phyloP scores from a whole-genome alignment of 2,888 invertebrate species.

The Galeopsomyia nigrocyanea region DNA sequence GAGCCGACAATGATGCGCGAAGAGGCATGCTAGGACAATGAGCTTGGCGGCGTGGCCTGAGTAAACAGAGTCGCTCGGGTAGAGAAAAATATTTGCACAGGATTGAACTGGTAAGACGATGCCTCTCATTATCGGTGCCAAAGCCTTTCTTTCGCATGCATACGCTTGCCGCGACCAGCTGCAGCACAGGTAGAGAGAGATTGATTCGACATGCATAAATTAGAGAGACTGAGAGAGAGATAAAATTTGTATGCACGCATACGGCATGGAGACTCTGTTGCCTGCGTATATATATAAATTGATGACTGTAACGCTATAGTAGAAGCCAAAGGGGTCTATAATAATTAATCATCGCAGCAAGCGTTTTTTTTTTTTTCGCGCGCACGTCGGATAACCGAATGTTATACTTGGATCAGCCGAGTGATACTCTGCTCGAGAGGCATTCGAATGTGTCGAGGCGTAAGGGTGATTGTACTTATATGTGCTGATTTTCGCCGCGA shows the following conservation, averaged over 20 bases:
- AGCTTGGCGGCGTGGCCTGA: conserved; percentile 52
- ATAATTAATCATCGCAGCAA: conserved; percentile 66
- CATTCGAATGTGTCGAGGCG: too few species aligned
- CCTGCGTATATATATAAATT: conserved; percentile 66
- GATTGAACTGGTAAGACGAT: conserved; percentile 52
- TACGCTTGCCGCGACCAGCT: conserved; percentile 3
- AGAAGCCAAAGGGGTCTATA: conserved; percentile 67
- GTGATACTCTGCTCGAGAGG: too few species aligned
- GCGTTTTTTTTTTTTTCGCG: conserved; percentile 14
- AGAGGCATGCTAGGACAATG: neutral
- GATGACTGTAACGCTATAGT: conserved; percentile 64
- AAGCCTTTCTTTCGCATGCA: conserved; percentile 47
- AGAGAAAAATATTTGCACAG: conserved; percentile 69
- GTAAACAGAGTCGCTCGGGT: conserved; percentile 60
- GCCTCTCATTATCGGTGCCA: conserved; percentile 66
- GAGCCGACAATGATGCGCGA: conserved; percentile 26
- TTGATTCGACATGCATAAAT: conserved; percentile 69
- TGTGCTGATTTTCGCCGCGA: conserved; percentile 19
- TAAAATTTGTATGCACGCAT: conserved; percentile 60
- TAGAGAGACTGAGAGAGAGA: conserved; percentile 60
- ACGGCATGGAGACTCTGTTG: conserved; percentile 52
- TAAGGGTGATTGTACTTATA: too few species aligned
- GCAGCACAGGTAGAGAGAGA: conserved; percentile 56
- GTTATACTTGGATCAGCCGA: too few species aligned
- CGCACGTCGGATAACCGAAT: too few species aligned